Evolutionary conservation across 2,113 vertebrate genomes (phyloP).

Genomic region (Pyrgilauda ruficollis): DNA sequence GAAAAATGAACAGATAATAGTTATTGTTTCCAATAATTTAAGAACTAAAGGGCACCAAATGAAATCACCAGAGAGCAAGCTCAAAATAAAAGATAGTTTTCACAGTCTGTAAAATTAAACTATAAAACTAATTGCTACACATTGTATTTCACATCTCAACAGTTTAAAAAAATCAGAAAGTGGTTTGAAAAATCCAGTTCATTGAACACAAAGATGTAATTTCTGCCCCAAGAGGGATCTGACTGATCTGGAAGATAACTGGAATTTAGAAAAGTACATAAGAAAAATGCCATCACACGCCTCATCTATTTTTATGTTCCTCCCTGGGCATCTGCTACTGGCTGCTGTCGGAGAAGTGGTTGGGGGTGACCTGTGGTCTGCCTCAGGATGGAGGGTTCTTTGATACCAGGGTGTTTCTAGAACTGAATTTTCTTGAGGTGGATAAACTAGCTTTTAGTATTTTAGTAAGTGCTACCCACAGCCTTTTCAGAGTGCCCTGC

Average conservation of each 20-base stretch:
- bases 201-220: background rate
- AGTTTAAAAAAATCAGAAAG: background rate
- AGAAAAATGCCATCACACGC: background rate
- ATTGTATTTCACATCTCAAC: background rate
- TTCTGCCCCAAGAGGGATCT: background rate
- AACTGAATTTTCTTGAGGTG: background rate
- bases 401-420: background rate
- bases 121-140: background rate
- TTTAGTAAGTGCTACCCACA: background rate
- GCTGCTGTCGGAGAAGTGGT: background rate
- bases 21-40: background rate
- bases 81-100: background rate
- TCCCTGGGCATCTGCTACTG: background rate
- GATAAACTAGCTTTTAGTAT: background rate
- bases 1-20: background rate
- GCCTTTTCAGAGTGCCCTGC: background rate
- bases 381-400: background rate
- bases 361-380: background rate
- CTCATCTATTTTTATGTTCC: conserved; percentile 2
- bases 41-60: background rate
- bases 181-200: background rate
- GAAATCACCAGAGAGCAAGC: background rate
- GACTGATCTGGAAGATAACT: background rate
- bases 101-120: background rate
- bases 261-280: background rate